phyloP scores from a whole-genome alignment of 2,888 invertebrate species.

The Torymus texanus region DNA sequence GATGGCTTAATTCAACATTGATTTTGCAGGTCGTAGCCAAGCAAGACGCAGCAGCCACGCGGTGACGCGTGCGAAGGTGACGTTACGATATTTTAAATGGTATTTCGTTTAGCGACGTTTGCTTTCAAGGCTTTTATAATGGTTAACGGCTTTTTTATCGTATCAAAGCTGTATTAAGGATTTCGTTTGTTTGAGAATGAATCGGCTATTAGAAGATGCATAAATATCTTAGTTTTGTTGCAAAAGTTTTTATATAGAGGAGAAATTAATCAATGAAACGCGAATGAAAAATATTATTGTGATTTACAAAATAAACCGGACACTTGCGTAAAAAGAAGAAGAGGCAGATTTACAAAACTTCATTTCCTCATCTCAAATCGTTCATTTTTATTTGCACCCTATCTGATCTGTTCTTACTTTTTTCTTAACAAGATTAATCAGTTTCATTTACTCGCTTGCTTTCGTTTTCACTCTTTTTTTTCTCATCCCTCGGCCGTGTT shows the following conservation, averaged over 20 bases:
- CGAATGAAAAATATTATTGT: too few species aligned
- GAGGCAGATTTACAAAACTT: too few species aligned
- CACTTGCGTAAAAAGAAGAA: too few species aligned
- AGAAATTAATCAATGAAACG: too few species aligned
- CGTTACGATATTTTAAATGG: slow-evolving; percentile 66
- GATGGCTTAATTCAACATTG: slow-evolving; percentile 68
- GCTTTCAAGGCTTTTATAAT: slow-evolving; percentile 60
- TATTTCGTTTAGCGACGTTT: slow-evolving; percentile 59
- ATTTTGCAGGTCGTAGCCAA: slow-evolving; percentile 60
- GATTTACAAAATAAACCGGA: too few species aligned
- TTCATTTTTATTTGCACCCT: slow-evolving; percentile 10
- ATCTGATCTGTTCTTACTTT: slow-evolving; percentile 27
- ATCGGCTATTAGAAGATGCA: too few species aligned
- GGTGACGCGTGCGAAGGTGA: slow-evolving; percentile 55
- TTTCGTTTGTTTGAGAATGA: slow-evolving; percentile 1
- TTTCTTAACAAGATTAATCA: slow-evolving; percentile 33
- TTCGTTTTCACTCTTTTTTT: slow-evolving; percentile 49
- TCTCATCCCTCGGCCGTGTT: slow-evolving; percentile 38
- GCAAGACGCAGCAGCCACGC: slow-evolving; percentile 44
- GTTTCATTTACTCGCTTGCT: slow-evolving; percentile 42
- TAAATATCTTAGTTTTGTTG: too few species aligned
- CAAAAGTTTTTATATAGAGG: too few species aligned
- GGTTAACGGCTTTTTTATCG: slow-evolving; percentile 60
- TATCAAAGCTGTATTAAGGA: slow-evolving; percentile 7
- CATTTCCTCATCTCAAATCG: too few species aligned